Conservation (phyloP, 2,888 invertebrate genomes). For the Erebia palarica region DNA sequence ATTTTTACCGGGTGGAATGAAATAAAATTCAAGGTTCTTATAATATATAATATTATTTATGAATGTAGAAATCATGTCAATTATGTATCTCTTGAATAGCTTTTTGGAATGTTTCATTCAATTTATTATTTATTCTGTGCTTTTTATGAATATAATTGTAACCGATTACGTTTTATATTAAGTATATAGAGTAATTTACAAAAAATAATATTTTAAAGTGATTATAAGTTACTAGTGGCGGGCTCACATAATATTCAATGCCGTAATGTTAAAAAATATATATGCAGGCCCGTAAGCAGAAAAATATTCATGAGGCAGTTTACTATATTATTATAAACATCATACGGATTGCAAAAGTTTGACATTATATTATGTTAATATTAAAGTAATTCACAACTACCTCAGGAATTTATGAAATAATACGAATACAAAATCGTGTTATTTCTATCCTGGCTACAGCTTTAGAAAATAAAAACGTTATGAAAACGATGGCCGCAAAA, state of each 20-base stretch:
- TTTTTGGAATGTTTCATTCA: constrained; percentile 15
- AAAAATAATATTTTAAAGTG: neutral
- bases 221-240: neutral
- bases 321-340: neutral
- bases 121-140: constrained; percentile 15
- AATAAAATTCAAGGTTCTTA: neutral
- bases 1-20: neutral
- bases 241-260: neutral
- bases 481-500: neutral
- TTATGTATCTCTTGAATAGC: constrained; percentile 10
- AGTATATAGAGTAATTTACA: neutral
- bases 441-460: neutral
- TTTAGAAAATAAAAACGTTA: neutral
- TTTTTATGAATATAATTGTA: constrained; percentile 5
- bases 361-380: too few species aligned
- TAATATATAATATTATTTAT: neutral
- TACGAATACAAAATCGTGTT: too few species aligned
- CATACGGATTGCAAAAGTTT: neutral
- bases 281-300: neutral
- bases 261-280: neutral
- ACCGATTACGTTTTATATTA: neutral
- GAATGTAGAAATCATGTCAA: neutral
- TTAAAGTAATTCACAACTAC: too few species aligned
- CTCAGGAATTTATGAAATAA: too few species aligned
- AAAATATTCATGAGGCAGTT: neutral